A percentile compares a stretch with the other conserved stretches of the same genome.
Conservation (phyloP, 2,797 vertebrate genomes). For the Sebastes matsubarae region DNA sequence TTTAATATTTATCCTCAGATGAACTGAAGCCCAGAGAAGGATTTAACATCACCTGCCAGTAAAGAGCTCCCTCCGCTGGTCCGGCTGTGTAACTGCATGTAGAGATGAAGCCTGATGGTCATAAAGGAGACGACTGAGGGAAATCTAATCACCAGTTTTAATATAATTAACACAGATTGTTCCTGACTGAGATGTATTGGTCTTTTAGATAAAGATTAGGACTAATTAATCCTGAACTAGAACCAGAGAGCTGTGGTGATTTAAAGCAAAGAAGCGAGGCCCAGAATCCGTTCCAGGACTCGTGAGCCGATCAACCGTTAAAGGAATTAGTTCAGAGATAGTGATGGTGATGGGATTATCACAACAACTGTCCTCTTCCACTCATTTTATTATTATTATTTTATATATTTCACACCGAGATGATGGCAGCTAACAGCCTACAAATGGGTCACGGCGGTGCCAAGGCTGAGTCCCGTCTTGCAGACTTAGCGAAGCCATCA, state of each 20-base stretch:
- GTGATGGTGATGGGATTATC: constrained; percentile 33
- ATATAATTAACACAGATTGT: constrained; percentile 52
- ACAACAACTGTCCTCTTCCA: constrained; percentile 27
- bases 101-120: background rate
- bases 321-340: constrained; percentile 31
- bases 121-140: constrained; percentile 11
- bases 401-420: constrained; percentile 1
- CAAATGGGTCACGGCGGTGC: constrained; percentile 46
- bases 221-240: constrained; percentile 39
- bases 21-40: background rate
- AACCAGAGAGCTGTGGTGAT: constrained; percentile 35
- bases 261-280: constrained; percentile 26
- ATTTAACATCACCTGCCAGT: background rate
- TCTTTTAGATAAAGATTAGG: constrained; percentile 37
- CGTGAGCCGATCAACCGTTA: background rate
- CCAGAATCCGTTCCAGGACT: constrained; percentile 16
- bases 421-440: constrained; percentile 11
- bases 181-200: constrained; percentile 32
- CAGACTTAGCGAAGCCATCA: constrained; percentile 37
- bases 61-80: constrained; percentile 49
- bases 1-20: background rate
- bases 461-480: constrained; percentile 45
- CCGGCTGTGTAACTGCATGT: background rate
- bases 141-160: constrained; percentile 46
- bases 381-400: background rate